Evolutionary conservation across 2,113 vertebrate genomes (phyloP).

Genomic region (Hypanus sabinus): DNA sequence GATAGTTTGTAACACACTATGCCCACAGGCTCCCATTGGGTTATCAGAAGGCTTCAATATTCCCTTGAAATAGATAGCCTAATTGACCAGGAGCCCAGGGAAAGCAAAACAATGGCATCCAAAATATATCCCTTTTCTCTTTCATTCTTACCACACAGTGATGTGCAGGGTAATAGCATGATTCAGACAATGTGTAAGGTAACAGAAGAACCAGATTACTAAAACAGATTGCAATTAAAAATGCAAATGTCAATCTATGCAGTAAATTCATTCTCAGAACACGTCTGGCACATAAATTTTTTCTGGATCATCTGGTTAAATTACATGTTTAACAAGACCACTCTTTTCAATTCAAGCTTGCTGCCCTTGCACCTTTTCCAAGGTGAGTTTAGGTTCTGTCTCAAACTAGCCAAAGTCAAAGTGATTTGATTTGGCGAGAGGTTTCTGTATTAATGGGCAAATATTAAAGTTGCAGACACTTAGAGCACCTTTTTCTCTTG

Average conservation of each 20-base stretch:
- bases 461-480: not conserved
- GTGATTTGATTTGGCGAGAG: not conserved
- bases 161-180: not conserved
- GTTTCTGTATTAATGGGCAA: not conserved
- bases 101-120: not conserved
- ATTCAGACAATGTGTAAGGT: not conserved
- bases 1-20: not conserved
- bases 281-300: not conserved
- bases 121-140: not conserved
- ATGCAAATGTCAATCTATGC: not conserved
- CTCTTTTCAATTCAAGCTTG: not conserved
- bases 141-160: not conserved
- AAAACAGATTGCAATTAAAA: not conserved
- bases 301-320: not conserved
- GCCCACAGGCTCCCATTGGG: not conserved
- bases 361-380: not conserved
- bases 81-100: not conserved
- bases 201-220: not conserved
- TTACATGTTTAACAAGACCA: not conserved
- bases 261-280: not conserved
- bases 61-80: not conserved
- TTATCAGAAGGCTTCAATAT: not conserved
- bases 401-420: conserved; percentile 5
- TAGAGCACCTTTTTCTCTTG: conserved; percentile 68
- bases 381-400: not conserved